phyloP scores from a whole-genome alignment of 2,797 vertebrate genomes.

The Cryptoblepharus egeriae region DNA sequence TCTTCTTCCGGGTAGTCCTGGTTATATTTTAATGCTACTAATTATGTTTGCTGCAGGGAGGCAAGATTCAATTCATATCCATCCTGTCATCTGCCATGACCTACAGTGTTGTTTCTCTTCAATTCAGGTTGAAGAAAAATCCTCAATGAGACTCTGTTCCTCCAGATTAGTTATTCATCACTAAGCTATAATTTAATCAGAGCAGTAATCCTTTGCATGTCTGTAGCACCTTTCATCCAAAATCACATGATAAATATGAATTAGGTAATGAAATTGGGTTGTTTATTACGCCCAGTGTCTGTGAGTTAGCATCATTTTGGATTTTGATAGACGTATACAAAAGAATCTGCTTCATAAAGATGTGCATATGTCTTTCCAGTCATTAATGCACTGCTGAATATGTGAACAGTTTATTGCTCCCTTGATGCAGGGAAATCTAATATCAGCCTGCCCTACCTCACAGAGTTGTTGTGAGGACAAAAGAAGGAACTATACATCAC shows the following conservation, averaged over 20 bases:
- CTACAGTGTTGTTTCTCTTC: not conserved
- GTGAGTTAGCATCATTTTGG: not conserved
- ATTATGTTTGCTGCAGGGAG: conserved; percentile 43
- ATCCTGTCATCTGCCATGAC: conserved; percentile 24
- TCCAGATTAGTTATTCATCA: conserved; percentile 25
- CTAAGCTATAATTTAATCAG: conserved; percentile 29
- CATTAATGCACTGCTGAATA: not conserved
- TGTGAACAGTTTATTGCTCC: not conserved
- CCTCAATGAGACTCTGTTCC: not conserved
- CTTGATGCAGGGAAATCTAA: not conserved
- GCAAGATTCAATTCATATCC: conserved; percentile 33
- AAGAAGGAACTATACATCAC: too few species aligned
- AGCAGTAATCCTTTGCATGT: not conserved
- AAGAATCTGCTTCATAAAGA: not conserved
- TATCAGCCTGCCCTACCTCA: too few species aligned
- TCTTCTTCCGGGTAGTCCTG: conserved; percentile 54
- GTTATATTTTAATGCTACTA: conserved; percentile 59
- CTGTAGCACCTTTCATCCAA: conserved; percentile 16
- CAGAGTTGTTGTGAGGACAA: too few species aligned
- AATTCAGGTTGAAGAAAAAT: conserved; percentile 25
- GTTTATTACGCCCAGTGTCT: not conserved
- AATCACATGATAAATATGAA: conserved; percentile 13
- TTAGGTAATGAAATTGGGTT: conserved; percentile 20
- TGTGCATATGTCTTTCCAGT: not conserved
- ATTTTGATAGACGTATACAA: conserved; percentile 3